Evolutionary conservation across 1,140 invertebrate genomes (phyloP).

Genomic region (Ylistrum balloti): DNA sequence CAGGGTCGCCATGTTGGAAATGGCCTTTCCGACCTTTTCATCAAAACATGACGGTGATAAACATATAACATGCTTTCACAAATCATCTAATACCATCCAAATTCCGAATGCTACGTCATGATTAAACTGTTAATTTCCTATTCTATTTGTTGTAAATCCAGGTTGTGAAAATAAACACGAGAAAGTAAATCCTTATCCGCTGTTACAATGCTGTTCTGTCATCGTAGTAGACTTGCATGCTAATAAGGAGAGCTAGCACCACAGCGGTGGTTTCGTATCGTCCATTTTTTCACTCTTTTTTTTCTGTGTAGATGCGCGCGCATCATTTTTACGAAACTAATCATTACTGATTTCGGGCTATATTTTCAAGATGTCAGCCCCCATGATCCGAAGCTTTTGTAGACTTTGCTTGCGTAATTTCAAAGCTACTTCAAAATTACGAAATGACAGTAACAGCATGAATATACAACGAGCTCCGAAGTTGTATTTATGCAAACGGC

Average conservation of each 20-base stretch:
- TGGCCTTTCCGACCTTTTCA: slow-evolving; percentile 58
- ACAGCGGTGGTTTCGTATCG: slow-evolving; percentile 63
- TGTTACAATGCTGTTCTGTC: slow-evolving; percentile 48
- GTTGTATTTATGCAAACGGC: slow-evolving; percentile 29
- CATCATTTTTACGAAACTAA: slow-evolving; percentile 1
- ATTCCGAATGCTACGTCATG: background rate
- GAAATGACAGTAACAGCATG: slow-evolving; percentile 35
- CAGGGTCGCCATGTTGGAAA: slow-evolving; percentile 73
- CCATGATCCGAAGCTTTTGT: slow-evolving; percentile 61
- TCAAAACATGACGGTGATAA: slow-evolving; percentile 17
- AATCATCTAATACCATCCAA: background rate
- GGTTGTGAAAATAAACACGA: background rate
- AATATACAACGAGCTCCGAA: background rate
- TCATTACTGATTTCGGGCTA: background rate
- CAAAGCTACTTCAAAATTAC: background rate
- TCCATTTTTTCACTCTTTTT: background rate
- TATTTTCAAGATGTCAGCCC: slow-evolving; percentile 69
- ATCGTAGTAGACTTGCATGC: slow-evolving; percentile 64
- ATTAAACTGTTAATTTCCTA: background rate
- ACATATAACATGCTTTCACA: slow-evolving; percentile 35
- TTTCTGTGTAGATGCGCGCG: background rate
- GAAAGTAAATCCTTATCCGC: background rate
- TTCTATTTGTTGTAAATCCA: background rate
- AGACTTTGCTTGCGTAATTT: slow-evolving; percentile 42
- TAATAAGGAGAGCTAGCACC: slow-evolving; percentile 67